Conservation (phyloP, 1,140 invertebrate genomes). For the Pseudomyrmex concolor region DNA sequence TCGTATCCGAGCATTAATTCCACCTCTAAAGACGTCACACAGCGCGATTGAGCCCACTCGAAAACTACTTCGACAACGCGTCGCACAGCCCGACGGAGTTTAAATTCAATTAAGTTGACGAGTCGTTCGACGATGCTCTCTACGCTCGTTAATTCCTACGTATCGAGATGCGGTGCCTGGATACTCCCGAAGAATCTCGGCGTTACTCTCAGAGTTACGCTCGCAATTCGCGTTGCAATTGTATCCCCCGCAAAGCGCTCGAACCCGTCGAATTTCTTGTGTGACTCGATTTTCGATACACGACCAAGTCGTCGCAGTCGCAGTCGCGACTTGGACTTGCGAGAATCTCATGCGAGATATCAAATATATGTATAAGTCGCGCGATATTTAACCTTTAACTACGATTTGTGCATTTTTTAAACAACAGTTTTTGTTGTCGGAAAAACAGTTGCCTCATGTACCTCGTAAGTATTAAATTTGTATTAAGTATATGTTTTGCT, state of each 20-base stretch:
- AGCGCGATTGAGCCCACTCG: slow-evolving; percentile 50
- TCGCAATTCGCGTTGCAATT: not conserved
- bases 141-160: slow-evolving; percentile 57
- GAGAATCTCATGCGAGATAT: not conserved
- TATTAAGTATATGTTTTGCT: too few relatives aligned
- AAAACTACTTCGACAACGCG: slow-evolving; percentile 48
- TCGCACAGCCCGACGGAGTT: slow-evolving; percentile 35
- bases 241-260: not conserved
- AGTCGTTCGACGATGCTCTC: slow-evolving; percentile 44
- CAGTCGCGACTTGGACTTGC: not conserved
- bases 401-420: too few relatives aligned
- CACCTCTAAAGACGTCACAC: slow-evolving; percentile 26
- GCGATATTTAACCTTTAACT: too few relatives aligned
- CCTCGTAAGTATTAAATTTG: too few relatives aligned
- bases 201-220: slow-evolving; percentile 15
- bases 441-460: too few relatives aligned
- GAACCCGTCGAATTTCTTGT: slow-evolving; percentile 15
- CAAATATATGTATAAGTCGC: too few relatives aligned
- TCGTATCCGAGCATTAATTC: slow-evolving; percentile 26
- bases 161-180: slow-evolving; percentile 44
- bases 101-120: slow-evolving; percentile 60
- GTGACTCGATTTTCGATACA: slow-evolving; percentile 26
- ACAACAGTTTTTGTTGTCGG: too few relatives aligned
- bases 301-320: not conserved
- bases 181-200: slow-evolving; percentile 32